phyloP scores from a whole-genome alignment of 2,797 vertebrate species.

The Loris lydekkerianus region DNA sequence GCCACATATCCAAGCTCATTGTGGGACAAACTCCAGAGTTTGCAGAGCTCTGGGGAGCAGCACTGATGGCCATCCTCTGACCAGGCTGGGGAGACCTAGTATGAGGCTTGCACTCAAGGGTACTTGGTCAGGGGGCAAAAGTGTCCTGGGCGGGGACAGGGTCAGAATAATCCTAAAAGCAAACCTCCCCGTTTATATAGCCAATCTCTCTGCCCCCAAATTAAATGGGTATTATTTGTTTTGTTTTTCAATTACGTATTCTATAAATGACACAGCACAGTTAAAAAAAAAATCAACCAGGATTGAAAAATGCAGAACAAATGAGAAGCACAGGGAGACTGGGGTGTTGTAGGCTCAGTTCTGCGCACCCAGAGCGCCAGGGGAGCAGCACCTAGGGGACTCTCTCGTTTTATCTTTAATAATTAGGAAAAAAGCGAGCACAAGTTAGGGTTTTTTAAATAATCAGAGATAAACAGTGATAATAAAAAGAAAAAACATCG shows the following conservation, averaged over 20 bases:
- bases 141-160: rapidly evolving
- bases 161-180: neutral
- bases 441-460: neutral
- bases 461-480: neutral
- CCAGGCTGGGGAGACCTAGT: neutral
- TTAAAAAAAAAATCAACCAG: neutral
- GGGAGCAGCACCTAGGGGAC: too few species aligned
- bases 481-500: neutral
- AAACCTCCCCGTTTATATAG: rapidly evolving
- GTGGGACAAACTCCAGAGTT: rapidly evolving
- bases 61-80: neutral
- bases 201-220: neutral
- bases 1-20: neutral
- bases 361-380: rapidly evolving
- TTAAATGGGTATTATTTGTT: neutral
- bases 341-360: rapidly evolving
- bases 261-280: rapidly evolving
- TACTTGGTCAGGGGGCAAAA: rapidly evolving
- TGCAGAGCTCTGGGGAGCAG: rapidly evolving
- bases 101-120: rapidly evolving
- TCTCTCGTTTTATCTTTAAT: neutral
- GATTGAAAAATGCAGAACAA: neutral
- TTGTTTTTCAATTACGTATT: neutral
- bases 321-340: rapidly evolving
- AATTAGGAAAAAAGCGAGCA: neutral